Evolutionary conservation across 2,797 vertebrate species (phyloP), one percentile per base, ranked within the genome.

Genomic region (Naso thynnoides): DNA sequence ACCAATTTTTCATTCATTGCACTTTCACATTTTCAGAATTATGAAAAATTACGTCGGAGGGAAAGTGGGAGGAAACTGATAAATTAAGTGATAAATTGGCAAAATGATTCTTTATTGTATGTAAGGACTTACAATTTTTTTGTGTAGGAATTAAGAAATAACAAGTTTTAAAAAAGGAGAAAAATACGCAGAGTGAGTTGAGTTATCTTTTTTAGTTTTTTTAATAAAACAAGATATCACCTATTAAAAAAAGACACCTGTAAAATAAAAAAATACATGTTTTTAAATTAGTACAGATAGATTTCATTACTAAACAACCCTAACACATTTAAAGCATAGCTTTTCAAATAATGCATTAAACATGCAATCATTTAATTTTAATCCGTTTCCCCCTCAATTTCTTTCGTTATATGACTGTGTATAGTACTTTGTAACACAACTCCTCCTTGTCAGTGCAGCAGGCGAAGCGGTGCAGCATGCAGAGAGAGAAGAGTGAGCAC

Each of bases 401-500:
- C 36, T 69, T 54, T 69, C 75, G 76, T 69, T 73, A 63, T 70
- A 27, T 47, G 67, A 39, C 60, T 75, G 62, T 48, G 72, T 73
- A 57, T 59, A 54, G 80, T 48, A 52, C 57, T 67, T 33, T 79
- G 73, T 82, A 87, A 89, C 49, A 23, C 5, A 88, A 86, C 71
- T 81, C 76, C 73, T 64, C 59, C 67, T 70, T 53, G 77, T 76
- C 72, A 54, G 19, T 54, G 69, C 41, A 55, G 74, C 26, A 67
- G 74, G 57, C 39, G 5, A 73, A 76, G 81, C n/a, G n/a, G n/a
- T n/a, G n/a, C 62, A 44, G 73, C 42, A 50, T 56, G 31, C 69
- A 56, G 76, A 50, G 76, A 81, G 85, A 76, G 65, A 62, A 54
- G 78, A 83, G 73, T 33, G 85, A 78, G 82, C 73, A 75, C 42